Conservation (phyloP, 2,113 vertebrate genomes). For the Steatornis caripensis region DNA sequence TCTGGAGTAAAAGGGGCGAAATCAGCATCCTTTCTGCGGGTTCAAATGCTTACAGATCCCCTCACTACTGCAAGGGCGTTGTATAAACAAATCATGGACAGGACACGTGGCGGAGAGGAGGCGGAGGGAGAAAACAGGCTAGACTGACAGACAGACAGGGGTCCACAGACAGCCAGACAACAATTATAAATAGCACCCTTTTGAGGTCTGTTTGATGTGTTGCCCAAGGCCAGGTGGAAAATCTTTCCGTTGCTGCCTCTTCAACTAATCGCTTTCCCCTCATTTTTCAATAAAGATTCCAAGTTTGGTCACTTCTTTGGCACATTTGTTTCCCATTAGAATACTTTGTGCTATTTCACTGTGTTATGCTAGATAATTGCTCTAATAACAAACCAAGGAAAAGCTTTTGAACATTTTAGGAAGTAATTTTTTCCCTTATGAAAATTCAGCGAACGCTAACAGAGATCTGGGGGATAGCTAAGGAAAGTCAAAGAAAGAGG, state of each 20-base stretch:
- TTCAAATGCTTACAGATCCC: background rate
- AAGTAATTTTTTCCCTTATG: conserved; percentile 73
- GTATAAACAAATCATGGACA: background rate
- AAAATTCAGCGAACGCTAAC: conserved; percentile 68
- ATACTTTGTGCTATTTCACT: conserved; percentile 69
- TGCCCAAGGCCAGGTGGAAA: conserved; percentile 81
- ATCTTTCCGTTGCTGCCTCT: conserved; percentile 72
- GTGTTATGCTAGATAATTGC: conserved; percentile 85
- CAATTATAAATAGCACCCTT: conserved; percentile 78
- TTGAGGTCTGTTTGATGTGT: conserved; percentile 74
- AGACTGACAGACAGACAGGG: conserved; percentile 26
- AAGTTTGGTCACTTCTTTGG: conserved; percentile 59
- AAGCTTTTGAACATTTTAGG: conserved; percentile 83
- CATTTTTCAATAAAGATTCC: conserved; percentile 78
- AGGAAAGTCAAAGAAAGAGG: background rate
- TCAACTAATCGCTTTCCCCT: conserved; percentile 74
- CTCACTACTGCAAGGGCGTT: background rate
- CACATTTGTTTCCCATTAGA: conserved; percentile 85
- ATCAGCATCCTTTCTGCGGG: background rate
- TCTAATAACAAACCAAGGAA: conserved; percentile 84
- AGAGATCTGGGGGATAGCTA: conserved; percentile 41
- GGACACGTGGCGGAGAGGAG: background rate
- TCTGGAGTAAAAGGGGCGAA: background rate
- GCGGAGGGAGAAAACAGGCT: background rate
- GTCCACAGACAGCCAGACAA: conserved; percentile 63